Conservation (phyloP, 23 tunicate genomes). For the Aplidium turbinatum region DNA sequence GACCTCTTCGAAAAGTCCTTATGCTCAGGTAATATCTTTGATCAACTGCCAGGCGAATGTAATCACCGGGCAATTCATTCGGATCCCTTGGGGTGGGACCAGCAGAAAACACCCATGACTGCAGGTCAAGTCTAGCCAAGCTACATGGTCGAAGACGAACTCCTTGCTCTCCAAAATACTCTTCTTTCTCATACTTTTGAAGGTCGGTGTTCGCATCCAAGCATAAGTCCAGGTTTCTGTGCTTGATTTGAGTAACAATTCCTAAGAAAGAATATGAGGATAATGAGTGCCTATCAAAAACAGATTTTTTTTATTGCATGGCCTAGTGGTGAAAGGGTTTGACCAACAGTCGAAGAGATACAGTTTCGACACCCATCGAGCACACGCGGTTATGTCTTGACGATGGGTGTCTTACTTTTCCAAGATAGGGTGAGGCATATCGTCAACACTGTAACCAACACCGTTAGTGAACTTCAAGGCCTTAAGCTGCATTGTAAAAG, state of each 20-base stretch:
- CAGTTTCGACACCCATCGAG: no score
- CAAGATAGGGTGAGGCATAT: no score
- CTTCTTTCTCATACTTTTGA: neutral
- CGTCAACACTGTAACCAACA: no score
- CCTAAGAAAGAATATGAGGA: constrained; percentile 39
- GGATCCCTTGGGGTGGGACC: constrained; percentile 19
- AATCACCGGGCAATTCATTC: constrained; percentile 51
- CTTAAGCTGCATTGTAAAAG: no score
- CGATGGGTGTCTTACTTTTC: no score
- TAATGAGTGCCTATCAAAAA: no score
- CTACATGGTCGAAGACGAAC: constrained; percentile 37
- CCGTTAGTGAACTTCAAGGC: no score
- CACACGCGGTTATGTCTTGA: no score
- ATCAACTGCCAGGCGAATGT: constrained; percentile 47
- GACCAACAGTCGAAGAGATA: no score
- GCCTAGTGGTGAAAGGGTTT: no score
- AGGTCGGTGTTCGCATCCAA: constrained; percentile 35
- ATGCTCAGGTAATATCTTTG: constrained; percentile 23
- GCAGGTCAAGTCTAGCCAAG: constrained; percentile 22
- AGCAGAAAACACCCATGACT: constrained; percentile 52
- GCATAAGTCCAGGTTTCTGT: constrained; percentile 63
- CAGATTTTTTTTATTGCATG: no score
- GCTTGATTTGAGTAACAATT: constrained; percentile 59
- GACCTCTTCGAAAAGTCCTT: no score
- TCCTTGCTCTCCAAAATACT: neutral